phyloP scores from a whole-genome alignment of 2,888 invertebrate species.

The Scelioninae gen. 1 region DNA sequence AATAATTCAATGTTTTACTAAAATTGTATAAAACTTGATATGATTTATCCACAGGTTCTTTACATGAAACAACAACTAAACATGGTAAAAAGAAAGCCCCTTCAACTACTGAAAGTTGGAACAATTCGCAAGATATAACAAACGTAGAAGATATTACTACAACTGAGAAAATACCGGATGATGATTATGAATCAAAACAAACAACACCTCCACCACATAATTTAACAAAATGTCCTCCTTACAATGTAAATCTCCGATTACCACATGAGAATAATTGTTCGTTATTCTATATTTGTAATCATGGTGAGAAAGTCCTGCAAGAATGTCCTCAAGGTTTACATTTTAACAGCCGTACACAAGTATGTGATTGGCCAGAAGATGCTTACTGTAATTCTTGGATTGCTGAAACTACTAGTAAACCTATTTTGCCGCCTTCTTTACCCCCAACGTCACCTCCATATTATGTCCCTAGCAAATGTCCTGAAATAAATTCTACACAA shows the following conservation, averaged over 20 bases:
- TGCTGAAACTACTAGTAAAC: neutral
- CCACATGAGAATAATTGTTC: constrained; percentile 72
- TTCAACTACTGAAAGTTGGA: neutral
- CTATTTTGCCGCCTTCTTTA: neutral
- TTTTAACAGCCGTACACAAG: constrained; percentile 67
- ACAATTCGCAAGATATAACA: neutral
- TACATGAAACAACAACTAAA: neutral
- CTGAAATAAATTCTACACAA: neutral
- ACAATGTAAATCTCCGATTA: constrained; percentile 22
- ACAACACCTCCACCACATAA: neutral
- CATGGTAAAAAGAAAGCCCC: neutral
- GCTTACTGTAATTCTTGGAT: constrained; percentile 61
- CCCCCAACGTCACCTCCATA: neutral
- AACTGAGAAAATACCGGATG: neutral
- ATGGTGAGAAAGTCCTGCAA: constrained; percentile 53
- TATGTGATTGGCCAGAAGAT: constrained; percentile 73
- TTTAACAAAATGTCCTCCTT: constrained; percentile 12
- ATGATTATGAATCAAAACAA: constrained; percentile 3
- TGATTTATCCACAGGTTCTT: too few relatives aligned
- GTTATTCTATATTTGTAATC: constrained; percentile 72
- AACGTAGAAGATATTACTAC: neutral
- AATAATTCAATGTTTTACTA: too few relatives aligned
- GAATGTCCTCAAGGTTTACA: constrained; percentile 70
- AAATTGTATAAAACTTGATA: too few relatives aligned
- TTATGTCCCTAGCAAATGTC: neutral